phyloP scores from a whole-genome alignment of 2,797 vertebrate species.

The Aphelocoma californica region DNA sequence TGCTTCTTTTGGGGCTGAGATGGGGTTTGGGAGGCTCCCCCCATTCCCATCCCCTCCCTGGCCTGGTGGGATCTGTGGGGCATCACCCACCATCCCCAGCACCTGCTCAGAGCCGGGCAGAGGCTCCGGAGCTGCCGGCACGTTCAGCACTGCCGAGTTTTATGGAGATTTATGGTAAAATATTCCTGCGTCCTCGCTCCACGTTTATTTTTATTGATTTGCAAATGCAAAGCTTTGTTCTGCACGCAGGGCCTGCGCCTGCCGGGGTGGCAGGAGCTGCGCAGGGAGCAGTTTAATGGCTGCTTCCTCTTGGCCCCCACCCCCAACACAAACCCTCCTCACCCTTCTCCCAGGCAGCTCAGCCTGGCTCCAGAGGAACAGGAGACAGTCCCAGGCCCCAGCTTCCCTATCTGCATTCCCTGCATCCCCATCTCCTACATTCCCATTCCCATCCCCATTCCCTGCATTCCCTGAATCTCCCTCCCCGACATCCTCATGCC shows the following conservation, averaged over 20 bases:
- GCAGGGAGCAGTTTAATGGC: slow-evolving; percentile 9
- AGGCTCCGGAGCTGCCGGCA: neutral
- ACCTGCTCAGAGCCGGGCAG: neutral
- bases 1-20: neutral
- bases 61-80: neutral
- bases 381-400: neutral
- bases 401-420: neutral
- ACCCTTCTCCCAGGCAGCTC: neutral
- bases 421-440: neutral
- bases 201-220: slow-evolving; percentile 68
- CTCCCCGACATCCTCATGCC: neutral
- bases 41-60: neutral
- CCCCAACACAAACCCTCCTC: neutral
- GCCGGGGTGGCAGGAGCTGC: slow-evolving; percentile 7
- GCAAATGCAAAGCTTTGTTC: slow-evolving; percentile 64
- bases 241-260: neutral
- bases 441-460: neutral
- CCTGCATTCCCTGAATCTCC: neutral
- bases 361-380: neutral
- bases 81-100: neutral
- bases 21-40: neutral
- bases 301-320: neutral
- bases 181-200: slow-evolving; percentile 33
- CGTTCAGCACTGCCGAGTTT: neutral
- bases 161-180: slow-evolving; percentile 71